Percentiles rank a stretch among this genome's conserved stretches.
Evolutionary conservation across 2,888 invertebrate species (phyloP).

Genomic region (Chorisops tibialis): DNA sequence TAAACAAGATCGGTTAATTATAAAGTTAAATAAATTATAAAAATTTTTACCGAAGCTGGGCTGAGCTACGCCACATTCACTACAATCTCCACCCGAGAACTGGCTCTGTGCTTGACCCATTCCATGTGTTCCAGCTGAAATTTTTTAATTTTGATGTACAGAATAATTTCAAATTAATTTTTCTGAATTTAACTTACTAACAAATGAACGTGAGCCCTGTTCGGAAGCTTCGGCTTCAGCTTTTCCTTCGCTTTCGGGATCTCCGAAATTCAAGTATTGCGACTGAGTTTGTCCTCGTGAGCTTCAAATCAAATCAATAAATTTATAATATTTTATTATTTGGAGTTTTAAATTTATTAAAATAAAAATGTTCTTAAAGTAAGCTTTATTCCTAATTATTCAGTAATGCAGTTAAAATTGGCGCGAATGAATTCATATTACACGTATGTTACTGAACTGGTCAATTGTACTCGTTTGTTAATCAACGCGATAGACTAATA

Average conservation of each 20-base stretch:
- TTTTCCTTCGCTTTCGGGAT: constrained; percentile 63
- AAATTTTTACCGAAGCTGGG: constrained; percentile 19
- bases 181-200: constrained; percentile 44
- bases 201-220: constrained; percentile 48
- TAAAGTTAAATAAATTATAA: neutral
- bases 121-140: constrained; percentile 72
- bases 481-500: too few relatives aligned
- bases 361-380: too few relatives aligned
- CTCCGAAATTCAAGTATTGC: constrained; percentile 72
- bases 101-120: constrained; percentile 90
- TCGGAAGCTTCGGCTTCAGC: constrained; percentile 79
- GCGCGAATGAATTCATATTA: too few relatives aligned
- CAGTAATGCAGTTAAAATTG: too few relatives aligned
- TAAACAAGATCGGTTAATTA: neutral
- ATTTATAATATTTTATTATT: neutral
- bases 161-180: neutral
- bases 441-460: too few relatives aligned
- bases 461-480: too few relatives aligned
- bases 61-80: constrained; percentile 55
- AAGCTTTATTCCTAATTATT: too few relatives aligned
- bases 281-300: constrained; percentile 76
- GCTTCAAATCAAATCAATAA: too few relatives aligned
- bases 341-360: neutral
- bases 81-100: constrained; percentile 65
- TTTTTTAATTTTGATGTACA: constrained; percentile 7